Percentiles rank a stretch among this genome's conserved stretches.
phyloP scores from a whole-genome alignment of 2,113 vertebrate genomes.

The Poeciliopsis turrubarensis region DNA sequence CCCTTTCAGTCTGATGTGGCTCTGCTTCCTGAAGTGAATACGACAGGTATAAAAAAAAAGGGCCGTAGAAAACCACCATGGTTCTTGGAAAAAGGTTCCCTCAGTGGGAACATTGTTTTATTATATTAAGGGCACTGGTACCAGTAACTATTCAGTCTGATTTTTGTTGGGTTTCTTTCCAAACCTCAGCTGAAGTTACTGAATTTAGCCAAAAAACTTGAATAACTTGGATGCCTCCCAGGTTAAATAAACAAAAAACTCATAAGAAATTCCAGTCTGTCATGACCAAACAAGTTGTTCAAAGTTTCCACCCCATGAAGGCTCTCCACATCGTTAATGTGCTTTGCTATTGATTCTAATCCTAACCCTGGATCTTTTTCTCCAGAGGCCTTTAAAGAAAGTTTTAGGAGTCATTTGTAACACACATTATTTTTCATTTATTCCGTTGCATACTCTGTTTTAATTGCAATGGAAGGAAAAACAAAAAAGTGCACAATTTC shows the following conservation, averaged over 20 bases:
- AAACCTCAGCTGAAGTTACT: constrained; percentile 47
- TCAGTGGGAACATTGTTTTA: not conserved
- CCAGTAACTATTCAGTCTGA: constrained; percentile 34
- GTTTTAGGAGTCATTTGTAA: constrained; percentile 80
- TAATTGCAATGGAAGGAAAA: constrained; percentile 79
- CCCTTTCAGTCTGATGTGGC: not conserved
- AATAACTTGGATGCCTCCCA: too few relatives aligned
- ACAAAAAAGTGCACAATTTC: constrained; percentile 22
- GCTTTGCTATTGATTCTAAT: constrained; percentile 53
- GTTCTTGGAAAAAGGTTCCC: not conserved
- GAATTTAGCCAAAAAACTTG: constrained; percentile 53
- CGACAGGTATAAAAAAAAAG: not conserved
- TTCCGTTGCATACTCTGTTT: constrained; percentile 74
- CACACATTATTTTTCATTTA: constrained; percentile 83
- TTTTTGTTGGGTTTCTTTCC: constrained; percentile 31
- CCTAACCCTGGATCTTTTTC: constrained; percentile 28
- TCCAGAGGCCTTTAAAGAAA: constrained; percentile 64
- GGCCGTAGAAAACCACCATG: not conserved
- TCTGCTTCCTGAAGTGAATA: not conserved
- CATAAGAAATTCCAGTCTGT: too few relatives aligned
- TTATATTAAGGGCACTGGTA: not conserved
- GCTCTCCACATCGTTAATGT: constrained; percentile 64
- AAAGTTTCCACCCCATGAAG: constrained; percentile 58
- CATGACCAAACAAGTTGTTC: constrained; percentile 32
- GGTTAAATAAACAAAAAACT: too few relatives aligned